Evolutionary conservation across 2,113 vertebrate genomes (phyloP), one percentile per base, ranked within the genome.

Genomic region (human): DNA sequence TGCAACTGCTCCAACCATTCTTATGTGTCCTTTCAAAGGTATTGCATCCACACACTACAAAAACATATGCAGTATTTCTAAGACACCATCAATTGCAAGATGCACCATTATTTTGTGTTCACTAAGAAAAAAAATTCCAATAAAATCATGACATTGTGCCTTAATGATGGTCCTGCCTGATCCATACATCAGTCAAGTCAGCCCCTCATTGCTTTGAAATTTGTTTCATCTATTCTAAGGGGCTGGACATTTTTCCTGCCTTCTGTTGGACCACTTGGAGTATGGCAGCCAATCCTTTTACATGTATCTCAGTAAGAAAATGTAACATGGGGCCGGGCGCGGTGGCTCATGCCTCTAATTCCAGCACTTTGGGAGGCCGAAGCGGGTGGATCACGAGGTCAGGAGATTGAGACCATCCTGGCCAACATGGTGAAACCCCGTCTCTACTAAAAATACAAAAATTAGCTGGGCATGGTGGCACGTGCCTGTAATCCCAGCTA

Each of bases 251-350:
- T 45, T 48, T 40, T 23, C 38, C 20, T 75, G 45, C 43, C 64
- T 81, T 94, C 55, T 80, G 7, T 70, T 50, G 12, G 5, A 32
- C 35, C 57, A 27, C 14, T n/a, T 73, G 2, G 72, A 57, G 13
- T 64, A 50, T 50, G 20, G 45, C 68, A 55, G 13, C 6, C 8
- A 83, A 48, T 57, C 70, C 17, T 91, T 88, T 66, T 43, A 40
- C 8, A 11, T 6, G 35, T 11, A 64, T 68, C 61, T 95, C 59
- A 13, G 4, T 70, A 75, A 73, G 57, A 82, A 79, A 83, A 83
- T 23, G 11, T 16, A 83, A 79, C 2, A 59, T 0, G 5, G 22
- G 18, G 18, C 52, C 0, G 2, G 52, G 52, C 6, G 6, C 18
- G 0, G 6, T 55, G 52, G 52, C 52, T 55, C 52, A 55, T 18